phyloP scores from a whole-genome alignment of 2,797 vertebrate genomes.

The Sebastes taczanowskii region DNA sequence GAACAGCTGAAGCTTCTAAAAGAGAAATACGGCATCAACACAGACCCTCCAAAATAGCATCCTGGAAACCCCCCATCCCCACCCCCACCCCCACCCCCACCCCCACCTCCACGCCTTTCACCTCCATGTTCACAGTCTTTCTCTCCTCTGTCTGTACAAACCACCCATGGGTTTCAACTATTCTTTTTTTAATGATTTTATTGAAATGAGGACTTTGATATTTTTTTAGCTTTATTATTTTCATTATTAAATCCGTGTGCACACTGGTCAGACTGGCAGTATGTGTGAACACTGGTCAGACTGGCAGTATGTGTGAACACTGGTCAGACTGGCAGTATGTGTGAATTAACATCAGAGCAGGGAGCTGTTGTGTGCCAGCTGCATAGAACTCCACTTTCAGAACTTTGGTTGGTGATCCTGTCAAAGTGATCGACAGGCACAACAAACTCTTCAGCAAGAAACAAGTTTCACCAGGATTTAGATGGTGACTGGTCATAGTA shows the following conservation, averaged over 20 bases:
- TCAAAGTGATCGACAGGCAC: not conserved
- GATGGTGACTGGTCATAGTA: not conserved
- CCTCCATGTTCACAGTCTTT: not conserved
- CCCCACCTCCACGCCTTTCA: not conserved
- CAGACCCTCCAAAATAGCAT: slow-evolving; percentile 94
- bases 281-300: too few species aligned
- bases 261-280: not conserved
- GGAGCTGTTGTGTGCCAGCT: not conserved
- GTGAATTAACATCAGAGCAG: not conserved
- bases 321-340: not conserved
- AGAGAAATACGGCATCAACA: slow-evolving; percentile 99
- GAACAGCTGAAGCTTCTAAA: slow-evolving; percentile 98
- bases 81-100: too few species aligned
- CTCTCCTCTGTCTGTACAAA: slow-evolving; percentile 14
- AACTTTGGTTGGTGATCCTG: not conserved
- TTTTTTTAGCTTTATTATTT: not conserved
- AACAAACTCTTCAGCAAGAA: not conserved
- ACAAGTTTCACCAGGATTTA: not conserved
- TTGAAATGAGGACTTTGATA: not conserved
- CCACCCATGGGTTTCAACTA: not conserved
- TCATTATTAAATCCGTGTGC: not conserved
- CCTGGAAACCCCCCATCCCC: not conserved
- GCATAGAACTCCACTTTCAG: not conserved
- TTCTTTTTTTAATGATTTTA: not conserved
- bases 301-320: not conserved